phyloP scores from a whole-genome alignment of 1,140 invertebrate species.

The Ladona fulva region DNA sequence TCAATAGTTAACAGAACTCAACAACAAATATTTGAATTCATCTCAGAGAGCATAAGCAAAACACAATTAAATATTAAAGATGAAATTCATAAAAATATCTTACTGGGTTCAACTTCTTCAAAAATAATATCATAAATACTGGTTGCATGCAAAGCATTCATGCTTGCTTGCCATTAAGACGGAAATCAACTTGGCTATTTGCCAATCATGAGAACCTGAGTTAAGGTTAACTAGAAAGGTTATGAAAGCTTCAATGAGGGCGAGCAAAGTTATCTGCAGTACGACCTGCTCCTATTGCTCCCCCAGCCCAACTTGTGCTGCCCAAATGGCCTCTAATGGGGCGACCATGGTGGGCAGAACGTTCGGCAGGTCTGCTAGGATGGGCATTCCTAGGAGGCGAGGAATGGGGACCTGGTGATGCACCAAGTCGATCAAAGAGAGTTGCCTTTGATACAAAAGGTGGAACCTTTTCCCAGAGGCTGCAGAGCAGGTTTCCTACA shows the following conservation, averaged over 20 bases:
- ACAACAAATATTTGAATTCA: no score
- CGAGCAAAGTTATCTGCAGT: background rate
- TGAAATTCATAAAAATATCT: no score
- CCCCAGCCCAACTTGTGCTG: background rate
- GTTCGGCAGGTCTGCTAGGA: background rate
- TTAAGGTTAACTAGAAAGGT: no score
- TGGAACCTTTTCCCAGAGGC: constrained; percentile 34
- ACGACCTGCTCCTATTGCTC: background rate
- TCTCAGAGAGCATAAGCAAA: no score
- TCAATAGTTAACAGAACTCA: no score
- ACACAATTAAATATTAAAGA: no score
- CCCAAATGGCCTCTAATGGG: background rate
- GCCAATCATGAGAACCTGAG: background rate
- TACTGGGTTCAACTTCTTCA: no score
- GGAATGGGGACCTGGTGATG: background rate
- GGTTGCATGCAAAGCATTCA: no score
- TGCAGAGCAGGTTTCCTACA: constrained; percentile 38
- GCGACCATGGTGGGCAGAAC: background rate
- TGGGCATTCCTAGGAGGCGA: background rate
- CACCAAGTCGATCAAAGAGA: background rate
- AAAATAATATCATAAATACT: no score
- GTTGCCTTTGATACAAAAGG: constrained; percentile 9
- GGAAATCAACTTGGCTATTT: background rate
- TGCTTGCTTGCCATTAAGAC: no score
- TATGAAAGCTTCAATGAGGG: background rate